phyloP scores from a whole-genome alignment of 1,140 invertebrate genomes.

The Platorchestia sp. region DNA sequence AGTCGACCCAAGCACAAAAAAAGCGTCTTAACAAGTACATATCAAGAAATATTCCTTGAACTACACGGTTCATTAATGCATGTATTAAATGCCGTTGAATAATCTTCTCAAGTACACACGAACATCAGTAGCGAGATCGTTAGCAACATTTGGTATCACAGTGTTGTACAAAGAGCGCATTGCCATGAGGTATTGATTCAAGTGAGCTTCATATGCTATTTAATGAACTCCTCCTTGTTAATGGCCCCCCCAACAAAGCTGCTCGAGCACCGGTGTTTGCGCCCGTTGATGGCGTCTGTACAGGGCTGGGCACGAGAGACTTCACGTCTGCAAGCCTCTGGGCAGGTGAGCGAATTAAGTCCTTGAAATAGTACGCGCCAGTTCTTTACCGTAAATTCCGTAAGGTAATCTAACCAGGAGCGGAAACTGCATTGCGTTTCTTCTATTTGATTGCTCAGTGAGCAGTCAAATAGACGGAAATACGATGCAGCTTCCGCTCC shows the following conservation, averaged over 20 bases:
- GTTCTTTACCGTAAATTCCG: no score
- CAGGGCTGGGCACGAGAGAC: not conserved
- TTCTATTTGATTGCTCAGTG: no score
- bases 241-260: not conserved
- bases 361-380: no score
- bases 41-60: not conserved
- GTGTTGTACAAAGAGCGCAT: not conserved
- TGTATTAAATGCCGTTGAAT: not conserved
- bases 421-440: no score
- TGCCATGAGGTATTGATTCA: not conserved
- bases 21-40: not conserved
- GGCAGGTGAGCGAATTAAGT: no score
- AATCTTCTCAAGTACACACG: not conserved
- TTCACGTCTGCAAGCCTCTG: no score
- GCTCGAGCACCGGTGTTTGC: not conserved
- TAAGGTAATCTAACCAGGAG: no score
- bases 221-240: not conserved
- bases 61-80: not conserved
- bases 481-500: not conserved
- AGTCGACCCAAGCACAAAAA: no score
- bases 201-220: not conserved
- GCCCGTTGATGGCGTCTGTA: not conserved
- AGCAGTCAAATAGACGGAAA: no score
- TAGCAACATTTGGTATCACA: not conserved
- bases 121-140: not conserved